Base-by-base conservation (phyloP, 92 coral and sea anemone genomes). In the Actinostola sp. region DNA sequence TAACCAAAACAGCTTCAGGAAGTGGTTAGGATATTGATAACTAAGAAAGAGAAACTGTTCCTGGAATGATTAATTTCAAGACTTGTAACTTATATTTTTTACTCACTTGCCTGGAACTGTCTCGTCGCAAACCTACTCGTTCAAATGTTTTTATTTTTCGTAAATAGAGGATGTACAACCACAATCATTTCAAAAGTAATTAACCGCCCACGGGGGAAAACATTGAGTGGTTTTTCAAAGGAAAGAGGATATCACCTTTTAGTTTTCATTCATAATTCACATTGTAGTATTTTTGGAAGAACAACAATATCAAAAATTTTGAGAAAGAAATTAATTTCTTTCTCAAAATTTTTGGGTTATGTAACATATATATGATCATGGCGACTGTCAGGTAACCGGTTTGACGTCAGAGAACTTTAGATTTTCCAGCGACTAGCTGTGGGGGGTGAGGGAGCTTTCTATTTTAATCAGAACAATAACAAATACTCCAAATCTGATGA, bases 1-100 rank as follows among this genome's bases (percentile, higher is more conserved):
- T 48, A 20, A 63, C 31, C 46, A 65, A 65, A 65, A 65, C 33
- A 8, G 35, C 59, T 36, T 25, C 28, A 57, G 63, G 63, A 57
- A 27, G 63, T 27, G 63, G 1, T 26, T 57, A n/a, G 3, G 36
- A 57, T 57, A 57, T 57, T 57, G 63, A 4, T 57, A 27, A 5
- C 36, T 11, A 27, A 57, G 17, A 29, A 27, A 57, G 63, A 57
- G 17, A 57, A 36, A 27, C 39, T 2, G 5, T 57, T 57, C 21
- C 38, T 27, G 27, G 36, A 21, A 24, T 52, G 59, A 52, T 52
- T 52, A 24, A 52, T 52, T 24, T 8, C 8, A 17, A 21, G 3
- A 1, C 21, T 19, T 1, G 59, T 5, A 8, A 52, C 21, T 19
- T 1, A 29, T 5, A 8, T 8, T 52, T 52, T 52, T 52, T 19